These are phyloP conservation scores for Nannoperca obscura DNA, from an alignment of 2,797 vertebrate species.

Conservation along the genomic window DNA sequence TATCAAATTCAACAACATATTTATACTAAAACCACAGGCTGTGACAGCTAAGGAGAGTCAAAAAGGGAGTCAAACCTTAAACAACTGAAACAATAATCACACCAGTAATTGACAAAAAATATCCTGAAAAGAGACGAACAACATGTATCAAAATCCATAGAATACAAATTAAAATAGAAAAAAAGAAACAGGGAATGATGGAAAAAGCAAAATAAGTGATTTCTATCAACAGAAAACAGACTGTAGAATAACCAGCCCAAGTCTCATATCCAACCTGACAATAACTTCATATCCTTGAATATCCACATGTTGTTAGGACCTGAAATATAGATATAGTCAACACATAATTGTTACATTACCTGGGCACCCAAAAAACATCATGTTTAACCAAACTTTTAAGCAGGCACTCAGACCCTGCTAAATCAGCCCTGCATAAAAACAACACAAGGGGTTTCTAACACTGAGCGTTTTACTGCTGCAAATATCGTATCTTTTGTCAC, in stretches of 20 bases:
- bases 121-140: not conserved
- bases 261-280: not conserved
- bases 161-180: not conserved
- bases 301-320: not conserved
- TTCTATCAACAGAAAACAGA: not conserved
- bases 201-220: not conserved
- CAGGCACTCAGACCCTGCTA: not conserved
- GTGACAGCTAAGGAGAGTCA: not conserved
- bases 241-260: not conserved
- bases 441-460: not conserved
- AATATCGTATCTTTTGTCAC: not conserved
- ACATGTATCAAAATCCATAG: not conserved
- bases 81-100: not conserved
- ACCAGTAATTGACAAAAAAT: not conserved
- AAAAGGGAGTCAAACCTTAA: not conserved
- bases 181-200: not conserved
- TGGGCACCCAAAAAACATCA: not conserved
- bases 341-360: not conserved
- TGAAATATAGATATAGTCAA: not conserved
- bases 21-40: not conserved
- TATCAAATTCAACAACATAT: not conserved
- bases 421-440: not conserved
- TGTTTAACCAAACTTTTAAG: not conserved
- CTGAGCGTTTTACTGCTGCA: not conserved
- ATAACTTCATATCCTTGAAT: not conserved